phyloP scores from a whole-genome alignment of 2,113 vertebrate species.

The Gallinago jamesoni region DNA sequence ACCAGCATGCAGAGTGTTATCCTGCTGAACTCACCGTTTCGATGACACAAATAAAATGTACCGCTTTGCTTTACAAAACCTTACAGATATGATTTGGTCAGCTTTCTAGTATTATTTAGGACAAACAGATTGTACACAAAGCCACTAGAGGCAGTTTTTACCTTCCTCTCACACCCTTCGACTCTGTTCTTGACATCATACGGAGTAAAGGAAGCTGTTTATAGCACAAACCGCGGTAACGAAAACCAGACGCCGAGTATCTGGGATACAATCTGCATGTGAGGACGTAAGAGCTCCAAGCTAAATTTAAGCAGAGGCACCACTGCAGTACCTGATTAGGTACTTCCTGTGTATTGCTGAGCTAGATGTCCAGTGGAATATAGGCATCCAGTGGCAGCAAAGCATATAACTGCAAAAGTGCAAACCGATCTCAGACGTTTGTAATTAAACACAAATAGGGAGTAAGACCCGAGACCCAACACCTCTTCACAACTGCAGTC shows the following conservation, averaged over 20 bases:
- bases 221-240: background rate
- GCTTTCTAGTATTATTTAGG: background rate
- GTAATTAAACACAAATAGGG: background rate
- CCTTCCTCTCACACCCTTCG: background rate
- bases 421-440: background rate
- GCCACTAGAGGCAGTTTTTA: background rate
- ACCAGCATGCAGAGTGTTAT: background rate
- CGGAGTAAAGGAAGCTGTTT: constrained; percentile 35
- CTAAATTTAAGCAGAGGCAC: constrained; percentile 20
- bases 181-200: constrained; percentile 17
- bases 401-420: background rate
- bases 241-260: background rate
- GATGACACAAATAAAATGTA: background rate
- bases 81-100: background rate
- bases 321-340: background rate
- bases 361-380: background rate
- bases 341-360: background rate
- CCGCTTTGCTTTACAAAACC: background rate
- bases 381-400: background rate
- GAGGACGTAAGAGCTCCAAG: background rate
- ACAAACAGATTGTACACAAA: background rate
- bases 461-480: background rate
- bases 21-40: background rate
- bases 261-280: constrained; percentile 24
- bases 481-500: background rate